phyloP scores from a whole-genome alignment of 2,113 vertebrate species.

The Azemiops feae region DNA sequence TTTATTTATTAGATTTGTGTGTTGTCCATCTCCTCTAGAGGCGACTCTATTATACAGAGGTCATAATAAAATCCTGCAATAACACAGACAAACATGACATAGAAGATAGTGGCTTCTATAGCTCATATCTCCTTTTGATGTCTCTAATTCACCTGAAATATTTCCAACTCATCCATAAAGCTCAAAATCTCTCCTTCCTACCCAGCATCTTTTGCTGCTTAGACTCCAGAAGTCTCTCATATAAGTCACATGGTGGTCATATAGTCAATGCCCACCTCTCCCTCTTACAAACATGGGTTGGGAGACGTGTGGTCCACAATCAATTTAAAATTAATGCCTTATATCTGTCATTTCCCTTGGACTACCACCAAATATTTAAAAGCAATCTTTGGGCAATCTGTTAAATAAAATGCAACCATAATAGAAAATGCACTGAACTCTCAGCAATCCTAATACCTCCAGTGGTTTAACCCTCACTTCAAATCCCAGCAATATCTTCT shows the following conservation, averaged over 20 bases:
- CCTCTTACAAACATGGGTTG: not conserved
- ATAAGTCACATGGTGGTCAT: not conserved
- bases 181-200: not conserved
- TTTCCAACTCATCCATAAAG: not conserved
- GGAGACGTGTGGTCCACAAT: not conserved
- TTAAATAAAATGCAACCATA: not conserved
- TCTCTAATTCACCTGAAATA: not conserved
- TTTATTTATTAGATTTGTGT: not conserved
- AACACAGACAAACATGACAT: not conserved
- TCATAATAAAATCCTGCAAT: not conserved
- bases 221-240: not conserved
- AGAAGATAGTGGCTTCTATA: not conserved
- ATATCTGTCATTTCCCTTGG: not conserved
- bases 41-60: not conserved
- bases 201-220: not conserved
- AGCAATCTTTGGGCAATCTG: not conserved
- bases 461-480: not conserved
- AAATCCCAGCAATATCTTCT: not conserved
- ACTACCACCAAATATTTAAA: not conserved
- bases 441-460: not conserved
- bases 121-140: not conserved
- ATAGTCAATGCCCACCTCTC: not conserved
- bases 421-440: not conserved
- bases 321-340: not conserved
- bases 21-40: not conserved